phyloP scores from a whole-genome alignment of 2,888 invertebrate genomes.

The Eupeodes luniger region DNA sequence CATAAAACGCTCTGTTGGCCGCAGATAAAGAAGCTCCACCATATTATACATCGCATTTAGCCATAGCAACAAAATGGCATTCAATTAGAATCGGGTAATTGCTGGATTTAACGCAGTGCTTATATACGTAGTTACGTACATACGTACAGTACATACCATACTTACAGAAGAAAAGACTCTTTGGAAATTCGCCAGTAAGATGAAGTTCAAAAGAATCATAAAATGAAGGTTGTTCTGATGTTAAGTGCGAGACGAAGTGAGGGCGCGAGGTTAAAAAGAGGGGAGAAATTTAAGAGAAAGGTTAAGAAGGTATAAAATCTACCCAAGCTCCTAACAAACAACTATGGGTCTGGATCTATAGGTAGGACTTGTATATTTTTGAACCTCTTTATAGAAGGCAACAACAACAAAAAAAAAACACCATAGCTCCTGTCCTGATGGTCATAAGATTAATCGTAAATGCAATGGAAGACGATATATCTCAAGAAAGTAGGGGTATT shows the following conservation, averaged over 20 bases:
- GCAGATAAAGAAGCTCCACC: constrained; percentile 61
- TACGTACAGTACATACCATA: no score
- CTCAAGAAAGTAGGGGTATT: constrained; percentile 51
- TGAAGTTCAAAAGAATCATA: constrained; percentile 6
- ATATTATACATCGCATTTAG: not conserved
- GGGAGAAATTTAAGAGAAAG: not conserved
- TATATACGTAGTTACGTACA: not conserved
- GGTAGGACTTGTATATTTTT: not conserved
- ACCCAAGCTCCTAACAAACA: constrained; percentile 29
- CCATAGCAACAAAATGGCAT: constrained; percentile 66
- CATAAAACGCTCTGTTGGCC: constrained; percentile 70
- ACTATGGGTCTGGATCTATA: no score
- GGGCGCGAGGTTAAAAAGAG: constrained; percentile 7
- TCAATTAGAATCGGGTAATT: constrained; percentile 76
- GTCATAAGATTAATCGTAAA: constrained; percentile 69
- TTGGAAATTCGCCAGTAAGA: constrained; percentile 70
- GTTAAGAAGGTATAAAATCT: constrained; percentile 42
- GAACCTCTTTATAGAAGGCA: not conserved
- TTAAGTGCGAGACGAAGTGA: not conserved
- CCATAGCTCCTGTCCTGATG: not conserved
- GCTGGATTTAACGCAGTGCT: constrained; percentile 75
- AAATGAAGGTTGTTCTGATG: not conserved
- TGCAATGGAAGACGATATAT: constrained; percentile 63
- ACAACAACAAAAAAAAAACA: no score
- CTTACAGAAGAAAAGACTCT: constrained; percentile 44